Percentiles rank a stretch among this genome's conserved stretches.
Conservation (phyloP, 2,888 invertebrate species). For the Brachycybe producta region DNA sequence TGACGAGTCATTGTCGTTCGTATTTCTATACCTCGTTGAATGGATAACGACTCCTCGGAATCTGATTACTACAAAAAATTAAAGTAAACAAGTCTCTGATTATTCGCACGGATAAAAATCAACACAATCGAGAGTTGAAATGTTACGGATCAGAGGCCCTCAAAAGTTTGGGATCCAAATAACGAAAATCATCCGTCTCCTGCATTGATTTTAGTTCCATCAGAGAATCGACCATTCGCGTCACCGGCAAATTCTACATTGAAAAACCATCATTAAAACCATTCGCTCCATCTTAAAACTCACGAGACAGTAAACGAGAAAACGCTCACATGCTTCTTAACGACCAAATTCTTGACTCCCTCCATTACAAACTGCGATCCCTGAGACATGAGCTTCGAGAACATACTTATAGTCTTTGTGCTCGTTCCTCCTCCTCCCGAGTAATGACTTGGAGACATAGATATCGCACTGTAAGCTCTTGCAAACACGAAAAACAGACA, state of each 20-base stretch:
- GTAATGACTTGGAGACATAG: constrained; percentile 53
- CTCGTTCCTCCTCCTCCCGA: constrained; percentile 58
- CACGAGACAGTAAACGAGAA: constrained; percentile 8
- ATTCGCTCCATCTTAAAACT: constrained; percentile 1
- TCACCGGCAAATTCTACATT: constrained; percentile 75
- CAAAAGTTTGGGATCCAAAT: constrained; percentile 89
- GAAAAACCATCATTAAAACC: constrained; percentile 8
- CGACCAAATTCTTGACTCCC: constrained; percentile 95
- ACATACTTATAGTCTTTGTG: constrained; percentile 94
- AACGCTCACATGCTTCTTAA: constrained; percentile 84
- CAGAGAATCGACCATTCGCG: constrained; percentile 77
- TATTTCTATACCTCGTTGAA: constrained; percentile 33
- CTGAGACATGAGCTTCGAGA: constrained; percentile 90
- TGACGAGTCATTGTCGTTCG: neutral
- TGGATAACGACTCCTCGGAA: constrained; percentile 31
- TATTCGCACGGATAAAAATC: neutral
- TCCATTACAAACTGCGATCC: constrained; percentile 99
- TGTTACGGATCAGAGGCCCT: constrained; percentile 37
- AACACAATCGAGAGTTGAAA: neutral
- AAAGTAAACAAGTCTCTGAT: neutral
- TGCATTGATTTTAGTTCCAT: constrained; percentile 64
- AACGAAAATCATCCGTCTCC: constrained; percentile 75
- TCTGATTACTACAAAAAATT: constrained; percentile 23
- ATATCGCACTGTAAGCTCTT: constrained; percentile 66
- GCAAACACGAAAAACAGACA: constrained; percentile 25